Percentiles rank a stretch among this genome's conserved stretches.
These are phyloP conservation scores for Larimichthys crocea DNA, from an alignment of 2,113 vertebrate genomes.

Conservation along the genomic window DNA sequence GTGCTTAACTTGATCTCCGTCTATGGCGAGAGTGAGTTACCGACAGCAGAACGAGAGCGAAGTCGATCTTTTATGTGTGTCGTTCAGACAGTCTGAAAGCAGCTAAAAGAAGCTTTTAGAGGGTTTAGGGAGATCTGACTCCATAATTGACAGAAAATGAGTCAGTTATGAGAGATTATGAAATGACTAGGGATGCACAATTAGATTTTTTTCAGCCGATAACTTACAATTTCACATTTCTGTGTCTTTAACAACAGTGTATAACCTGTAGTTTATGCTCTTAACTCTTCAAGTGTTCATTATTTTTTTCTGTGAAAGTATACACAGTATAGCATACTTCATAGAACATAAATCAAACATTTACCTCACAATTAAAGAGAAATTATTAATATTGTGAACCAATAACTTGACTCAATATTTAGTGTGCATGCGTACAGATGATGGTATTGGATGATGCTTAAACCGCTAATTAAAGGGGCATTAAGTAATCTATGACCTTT, in stretches of 20 bases:
- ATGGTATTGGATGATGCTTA: neutral
- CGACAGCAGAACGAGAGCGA: neutral
- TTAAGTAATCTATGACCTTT: conserved; percentile 19
- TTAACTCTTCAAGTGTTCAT: too few relatives aligned
- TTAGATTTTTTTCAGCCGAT: too few relatives aligned
- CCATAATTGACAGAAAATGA: neutral
- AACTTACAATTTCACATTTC: too few relatives aligned
- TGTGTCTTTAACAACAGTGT: too few relatives aligned
- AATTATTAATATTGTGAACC: too few relatives aligned
- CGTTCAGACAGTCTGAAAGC: neutral
- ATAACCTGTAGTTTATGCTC: too few relatives aligned
- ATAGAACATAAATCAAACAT: too few relatives aligned
- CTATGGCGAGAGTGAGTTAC: neutral
- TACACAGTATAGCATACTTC: too few relatives aligned
- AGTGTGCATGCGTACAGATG: neutral
- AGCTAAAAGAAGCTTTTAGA: conserved; percentile 1
- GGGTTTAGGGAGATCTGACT: neutral
- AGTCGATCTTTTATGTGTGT: neutral
- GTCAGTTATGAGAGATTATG: neutral
- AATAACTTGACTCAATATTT: too few relatives aligned
- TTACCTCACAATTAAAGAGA: too few relatives aligned
- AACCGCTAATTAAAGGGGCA: neutral
- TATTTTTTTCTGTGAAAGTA: too few relatives aligned
- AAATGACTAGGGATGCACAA: too few relatives aligned
- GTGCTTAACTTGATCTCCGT: neutral